phyloP scores from a whole-genome alignment of 2,888 invertebrate genomes.

The Sarcophaga carnaria region DNA sequence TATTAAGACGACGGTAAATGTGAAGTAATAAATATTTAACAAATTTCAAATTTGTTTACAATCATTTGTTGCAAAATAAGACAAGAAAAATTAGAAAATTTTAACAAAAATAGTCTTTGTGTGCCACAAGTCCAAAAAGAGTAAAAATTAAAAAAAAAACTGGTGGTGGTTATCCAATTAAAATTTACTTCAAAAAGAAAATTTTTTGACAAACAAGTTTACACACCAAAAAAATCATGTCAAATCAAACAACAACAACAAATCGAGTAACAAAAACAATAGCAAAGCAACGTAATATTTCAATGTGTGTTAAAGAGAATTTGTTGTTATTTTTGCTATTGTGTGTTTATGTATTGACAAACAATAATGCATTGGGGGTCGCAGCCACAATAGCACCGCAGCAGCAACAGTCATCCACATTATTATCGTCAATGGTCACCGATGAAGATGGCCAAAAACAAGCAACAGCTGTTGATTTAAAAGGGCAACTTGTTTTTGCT shows the following conservation, averaged over 20 bases:
- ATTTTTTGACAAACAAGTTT: neutral
- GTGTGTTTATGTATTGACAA: constrained; percentile 39
- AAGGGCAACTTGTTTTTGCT: constrained; percentile 78
- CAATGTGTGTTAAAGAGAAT: constrained; percentile 29
- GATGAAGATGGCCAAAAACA: constrained; percentile 48
- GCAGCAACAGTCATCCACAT: constrained; percentile 16
- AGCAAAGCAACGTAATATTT: constrained; percentile 46
- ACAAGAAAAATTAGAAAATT: neutral
- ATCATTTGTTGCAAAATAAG: too few species aligned
- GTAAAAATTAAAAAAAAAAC: neutral
- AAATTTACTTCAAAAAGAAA: neutral
- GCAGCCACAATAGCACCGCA: constrained; percentile 1
- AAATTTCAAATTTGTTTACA: neutral
- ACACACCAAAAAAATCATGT: constrained; percentile 30
- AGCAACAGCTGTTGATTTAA: constrained; percentile 62
- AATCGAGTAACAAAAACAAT: constrained; percentile 1
- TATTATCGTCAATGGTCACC: constrained; percentile 1
- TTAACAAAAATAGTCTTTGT: neutral
- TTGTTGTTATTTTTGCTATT: constrained; percentile 44
- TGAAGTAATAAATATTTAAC: constrained; percentile 2
- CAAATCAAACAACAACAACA: constrained; percentile 33
- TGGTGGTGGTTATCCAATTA: neutral
- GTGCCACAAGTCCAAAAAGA: constrained; percentile 3
- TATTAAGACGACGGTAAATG: neutral
- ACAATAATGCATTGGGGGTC: constrained; percentile 27